phyloP scores from a whole-genome alignment of 2,888 invertebrate genomes.

The Mythimna impura region DNA sequence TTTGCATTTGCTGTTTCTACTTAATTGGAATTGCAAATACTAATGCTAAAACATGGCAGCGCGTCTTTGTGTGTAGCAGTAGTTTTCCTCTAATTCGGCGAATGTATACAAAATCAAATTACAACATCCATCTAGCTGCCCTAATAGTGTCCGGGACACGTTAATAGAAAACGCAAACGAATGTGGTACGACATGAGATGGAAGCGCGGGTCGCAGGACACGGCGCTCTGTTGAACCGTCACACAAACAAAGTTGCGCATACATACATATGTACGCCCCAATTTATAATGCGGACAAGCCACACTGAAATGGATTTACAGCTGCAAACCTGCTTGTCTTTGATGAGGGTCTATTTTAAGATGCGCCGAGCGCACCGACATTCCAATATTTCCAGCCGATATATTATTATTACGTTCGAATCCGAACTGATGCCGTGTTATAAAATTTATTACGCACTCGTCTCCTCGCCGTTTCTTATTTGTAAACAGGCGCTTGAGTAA shows the following conservation, averaged over 20 bases:
- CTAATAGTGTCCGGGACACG: constrained; percentile 84
- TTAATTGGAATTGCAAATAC: constrained; percentile 62
- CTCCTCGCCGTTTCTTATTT: constrained; percentile 87
- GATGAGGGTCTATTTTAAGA: constrained; percentile 90
- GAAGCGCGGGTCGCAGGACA: constrained; percentile 78
- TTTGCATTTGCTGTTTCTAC: constrained; percentile 45
- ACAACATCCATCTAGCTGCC: constrained; percentile 82
- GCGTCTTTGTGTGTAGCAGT: constrained; percentile 60
- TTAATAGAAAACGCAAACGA: constrained; percentile 87
- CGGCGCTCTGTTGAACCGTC: constrained; percentile 69
- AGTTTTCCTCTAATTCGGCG: constrained; percentile 75
- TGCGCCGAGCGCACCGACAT: constrained; percentile 87
- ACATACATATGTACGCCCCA: constrained; percentile 77
- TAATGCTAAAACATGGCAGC: constrained; percentile 54
- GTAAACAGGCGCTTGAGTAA: constrained; percentile 88
- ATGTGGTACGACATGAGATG: constrained; percentile 80
- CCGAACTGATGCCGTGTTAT: constrained; percentile 88
- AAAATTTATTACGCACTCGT: constrained; percentile 90
- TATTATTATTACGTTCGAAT: constrained; percentile 90
- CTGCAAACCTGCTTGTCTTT: constrained; percentile 90
- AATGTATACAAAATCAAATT: constrained; percentile 83
- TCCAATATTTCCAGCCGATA: constrained; percentile 89
- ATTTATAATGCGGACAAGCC: constrained; percentile 90
- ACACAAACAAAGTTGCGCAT: constrained; percentile 68
- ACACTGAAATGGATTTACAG: constrained; percentile 90